Evolutionary conservation across 2,888 invertebrate species (phyloP), one percentile per base, ranked within the genome.

Genomic region (Isotomurus palustris): DNA sequence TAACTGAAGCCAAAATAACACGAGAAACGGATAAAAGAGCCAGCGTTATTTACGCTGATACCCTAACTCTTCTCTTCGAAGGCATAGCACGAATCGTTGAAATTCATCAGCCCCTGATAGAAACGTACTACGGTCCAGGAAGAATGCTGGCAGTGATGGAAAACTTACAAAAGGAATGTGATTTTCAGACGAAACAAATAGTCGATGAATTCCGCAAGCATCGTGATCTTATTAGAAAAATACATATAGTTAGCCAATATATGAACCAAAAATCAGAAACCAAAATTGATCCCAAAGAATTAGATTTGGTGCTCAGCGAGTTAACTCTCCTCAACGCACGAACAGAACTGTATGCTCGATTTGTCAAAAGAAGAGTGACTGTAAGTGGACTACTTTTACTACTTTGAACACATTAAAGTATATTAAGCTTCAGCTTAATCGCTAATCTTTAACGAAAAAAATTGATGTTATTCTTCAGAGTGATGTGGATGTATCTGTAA

Each of bases 241-340:
- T 84, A 14, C 79, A 80, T 60, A 78, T 81, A 62, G 82, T 86
- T 24, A 81, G 82, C 56, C 84, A 85, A 47, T 77, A 79, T 53
- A 78, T 80, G 41, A 68, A 68, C 50, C 67, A 68, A 56, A 68
- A 64, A 36, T 62, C 65, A 2, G 67, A 68, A 44, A 55, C 28
- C 1, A 68, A 62, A 60, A 69, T 78, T 19, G 90, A 92, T 76
- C 87, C 91, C 0, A 86, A 88, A 72, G 87, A 87, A 70, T 80
- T 92, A 54, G 97, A 97, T 78, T 83, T 87, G 0, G 79, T 91
- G 43, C 83, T 97, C 58, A 86, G 87, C 0, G 97, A 99, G 78
- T 82, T 96, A 58, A 92, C 94, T 0, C 80, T 93, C 47, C 86
- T 95, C 78, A 93, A 93, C 77, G 86, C 91, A 1, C 80, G 94